Evolutionary conservation across 2,113 vertebrate species (phyloP).

Genomic region (Pavo muticus): DNA sequence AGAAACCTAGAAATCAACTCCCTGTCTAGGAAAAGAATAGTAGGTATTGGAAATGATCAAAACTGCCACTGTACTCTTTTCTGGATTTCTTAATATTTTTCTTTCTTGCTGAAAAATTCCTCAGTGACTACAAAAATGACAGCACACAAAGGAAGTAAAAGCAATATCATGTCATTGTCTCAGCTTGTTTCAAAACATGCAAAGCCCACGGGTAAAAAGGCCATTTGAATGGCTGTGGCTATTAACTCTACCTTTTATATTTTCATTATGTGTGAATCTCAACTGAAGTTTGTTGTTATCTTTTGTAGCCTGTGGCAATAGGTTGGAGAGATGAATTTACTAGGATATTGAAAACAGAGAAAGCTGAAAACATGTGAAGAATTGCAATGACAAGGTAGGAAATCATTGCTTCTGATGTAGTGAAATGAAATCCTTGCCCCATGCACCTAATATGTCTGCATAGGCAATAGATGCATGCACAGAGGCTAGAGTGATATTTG

Average conservation of each 20-base stretch:
- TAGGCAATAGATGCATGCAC: neutral
- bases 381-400: constrained; percentile 19
- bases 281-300: neutral
- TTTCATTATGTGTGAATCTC: constrained; percentile 27
- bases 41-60: neutral
- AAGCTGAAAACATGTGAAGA: constrained; percentile 33
- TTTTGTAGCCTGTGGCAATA: neutral
- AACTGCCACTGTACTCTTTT: neutral
- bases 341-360: constrained; percentile 3
- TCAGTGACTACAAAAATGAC: neutral
- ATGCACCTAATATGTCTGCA: neutral
- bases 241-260: constrained; percentile 31
- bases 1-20: neutral
- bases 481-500: constrained; percentile 10
- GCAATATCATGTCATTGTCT: neutral
- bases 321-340: neutral
- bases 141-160: neutral
- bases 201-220: neutral
- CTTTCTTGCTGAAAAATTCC: neutral
- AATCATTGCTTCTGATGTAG: constrained; percentile 21
- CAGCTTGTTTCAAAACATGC: neutral
- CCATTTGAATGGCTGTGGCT: neutral
- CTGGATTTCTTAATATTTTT: neutral
- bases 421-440: constrained; percentile 45
- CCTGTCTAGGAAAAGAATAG: neutral